Percentiles rank a stretch among this genome's conserved stretches.
Conservation (phyloP, 1,140 invertebrate genomes). For the Sinella curviseta region DNA sequence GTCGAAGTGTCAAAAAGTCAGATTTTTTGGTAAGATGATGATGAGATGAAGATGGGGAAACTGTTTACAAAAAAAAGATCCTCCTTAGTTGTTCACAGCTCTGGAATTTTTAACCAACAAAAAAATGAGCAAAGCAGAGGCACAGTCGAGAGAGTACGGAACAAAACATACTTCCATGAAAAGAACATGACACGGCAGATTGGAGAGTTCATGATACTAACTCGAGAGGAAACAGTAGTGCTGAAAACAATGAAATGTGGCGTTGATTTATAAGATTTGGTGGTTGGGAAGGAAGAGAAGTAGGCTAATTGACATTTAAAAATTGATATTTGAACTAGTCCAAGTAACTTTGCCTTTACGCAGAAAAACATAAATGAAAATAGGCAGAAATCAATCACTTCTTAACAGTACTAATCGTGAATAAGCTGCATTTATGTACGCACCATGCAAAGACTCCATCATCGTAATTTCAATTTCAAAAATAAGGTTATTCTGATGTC, state of each 20-base stretch:
- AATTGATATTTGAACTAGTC: neutral
- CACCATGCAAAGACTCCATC: neutral
- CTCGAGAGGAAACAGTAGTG: neutral
- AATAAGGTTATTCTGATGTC: too few relatives aligned
- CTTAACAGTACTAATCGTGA: neutral
- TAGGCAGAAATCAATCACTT: neutral
- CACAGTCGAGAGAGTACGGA: neutral
- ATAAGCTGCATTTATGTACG: neutral
- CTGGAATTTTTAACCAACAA: too few relatives aligned
- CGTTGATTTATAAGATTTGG: neutral
- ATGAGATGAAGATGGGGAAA: neutral
- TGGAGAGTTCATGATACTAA: too few relatives aligned
- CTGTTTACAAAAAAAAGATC: neutral
- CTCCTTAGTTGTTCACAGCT: neutral
- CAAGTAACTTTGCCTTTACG: neutral
- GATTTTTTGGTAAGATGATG: neutral
- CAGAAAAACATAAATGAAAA: neutral
- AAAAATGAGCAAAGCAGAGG: too few relatives aligned
- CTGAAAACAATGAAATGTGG: slow-evolving; percentile 7
- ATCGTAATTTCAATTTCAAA: neutral
- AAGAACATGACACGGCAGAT: neutral
- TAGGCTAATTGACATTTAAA: slow-evolving; percentile 9
- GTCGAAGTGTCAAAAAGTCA: slow-evolving; percentile 20
- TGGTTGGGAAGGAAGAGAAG: neutral
- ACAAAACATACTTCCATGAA: neutral